phyloP scores from a whole-genome alignment of 2,797 vertebrate species.

The Acropternis orthonyx region DNA sequence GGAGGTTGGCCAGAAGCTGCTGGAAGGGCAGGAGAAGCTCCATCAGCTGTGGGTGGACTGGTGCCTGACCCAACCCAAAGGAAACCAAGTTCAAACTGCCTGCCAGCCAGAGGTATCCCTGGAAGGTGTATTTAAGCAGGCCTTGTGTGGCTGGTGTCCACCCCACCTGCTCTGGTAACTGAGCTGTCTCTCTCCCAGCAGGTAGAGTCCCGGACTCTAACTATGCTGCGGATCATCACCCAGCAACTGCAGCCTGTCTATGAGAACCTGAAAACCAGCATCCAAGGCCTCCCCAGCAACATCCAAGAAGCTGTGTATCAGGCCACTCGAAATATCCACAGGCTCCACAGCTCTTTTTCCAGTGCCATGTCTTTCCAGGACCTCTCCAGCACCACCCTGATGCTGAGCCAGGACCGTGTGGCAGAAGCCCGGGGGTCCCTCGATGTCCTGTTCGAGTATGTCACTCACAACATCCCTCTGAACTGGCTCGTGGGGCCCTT shows the following conservation, averaged over 20 bases:
- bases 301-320: slow-evolving; percentile 74
- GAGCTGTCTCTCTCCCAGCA: slow-evolving; percentile 58
- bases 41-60: slow-evolving; percentile 71
- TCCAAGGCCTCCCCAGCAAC: slow-evolving; percentile 71
- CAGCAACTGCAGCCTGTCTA: slow-evolving; percentile 69
- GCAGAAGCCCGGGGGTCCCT: slow-evolving; percentile 74
- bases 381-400: slow-evolving; percentile 80
- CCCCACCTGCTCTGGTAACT: not conserved
- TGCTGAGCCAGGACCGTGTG: slow-evolving; percentile 76
- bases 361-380: slow-evolving; percentile 73
- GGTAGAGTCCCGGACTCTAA: slow-evolving; percentile 82
- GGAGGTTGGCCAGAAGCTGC: slow-evolving; percentile 68
- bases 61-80: slow-evolving; percentile 56
- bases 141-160: not conserved
- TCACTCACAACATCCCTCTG: slow-evolving; percentile 83
- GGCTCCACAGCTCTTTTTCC: slow-evolving; percentile 83
- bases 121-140: rapidly evolving
- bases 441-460: slow-evolving; percentile 83
- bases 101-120: slow-evolving; percentile 60
- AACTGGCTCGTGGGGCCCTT: slow-evolving; percentile 96
- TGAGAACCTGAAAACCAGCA: slow-evolving; percentile 31
- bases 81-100: not conserved
- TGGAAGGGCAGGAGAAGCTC: slow-evolving; percentile 73
- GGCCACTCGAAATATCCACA: slow-evolving; percentile 76
- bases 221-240: slow-evolving; percentile 79